Conservation (phyloP, 2,113 vertebrate genomes). For the Okapia johnstoni region DNA sequence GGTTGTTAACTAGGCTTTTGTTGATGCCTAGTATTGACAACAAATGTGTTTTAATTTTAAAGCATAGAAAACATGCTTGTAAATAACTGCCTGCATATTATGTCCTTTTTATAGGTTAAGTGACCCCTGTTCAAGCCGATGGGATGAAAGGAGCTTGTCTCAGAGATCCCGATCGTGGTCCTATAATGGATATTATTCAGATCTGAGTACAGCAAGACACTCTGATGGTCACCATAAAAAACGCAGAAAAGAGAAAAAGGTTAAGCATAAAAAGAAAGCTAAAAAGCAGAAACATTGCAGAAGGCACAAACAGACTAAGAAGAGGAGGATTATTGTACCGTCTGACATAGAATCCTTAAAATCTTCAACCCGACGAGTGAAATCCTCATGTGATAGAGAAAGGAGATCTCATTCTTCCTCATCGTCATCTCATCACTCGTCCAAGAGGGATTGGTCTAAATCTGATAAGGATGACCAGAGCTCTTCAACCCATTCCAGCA, state of each 20-base stretch:
- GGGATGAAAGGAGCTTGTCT: conserved; percentile 91
- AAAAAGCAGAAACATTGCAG: conserved; percentile 93
- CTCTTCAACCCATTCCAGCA: conserved; percentile 81
- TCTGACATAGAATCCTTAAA: conserved; percentile 82
- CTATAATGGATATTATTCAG: conserved; percentile 84
- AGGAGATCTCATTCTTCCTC: conserved; percentile 85
- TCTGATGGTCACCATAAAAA: conserved; percentile 82
- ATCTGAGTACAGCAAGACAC: conserved; percentile 80
- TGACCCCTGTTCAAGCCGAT: conserved; percentile 88
- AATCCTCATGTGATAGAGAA: conserved; percentile 73
- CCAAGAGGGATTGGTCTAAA: conserved; percentile 83
- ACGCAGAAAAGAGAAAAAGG: conserved; percentile 91
- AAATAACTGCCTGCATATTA: background rate
- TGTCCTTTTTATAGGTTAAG: conserved; percentile 79
- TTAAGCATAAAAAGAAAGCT: conserved; percentile 92
- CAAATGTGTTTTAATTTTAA: background rate
- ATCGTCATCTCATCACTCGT: conserved; percentile 77
- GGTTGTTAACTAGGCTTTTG: background rate
- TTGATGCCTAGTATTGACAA: background rate
- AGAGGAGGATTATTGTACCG: conserved; percentile 70
- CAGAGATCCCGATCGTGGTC: conserved; percentile 91
- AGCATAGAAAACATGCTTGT: background rate
- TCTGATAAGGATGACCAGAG: conserved; percentile 83
- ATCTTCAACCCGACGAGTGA: conserved; percentile 81
- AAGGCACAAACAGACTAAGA: conserved; percentile 88